Evolutionary conservation across 2,888 invertebrate species (phyloP).

Genomic region (Argyra leucocephala): DNA sequence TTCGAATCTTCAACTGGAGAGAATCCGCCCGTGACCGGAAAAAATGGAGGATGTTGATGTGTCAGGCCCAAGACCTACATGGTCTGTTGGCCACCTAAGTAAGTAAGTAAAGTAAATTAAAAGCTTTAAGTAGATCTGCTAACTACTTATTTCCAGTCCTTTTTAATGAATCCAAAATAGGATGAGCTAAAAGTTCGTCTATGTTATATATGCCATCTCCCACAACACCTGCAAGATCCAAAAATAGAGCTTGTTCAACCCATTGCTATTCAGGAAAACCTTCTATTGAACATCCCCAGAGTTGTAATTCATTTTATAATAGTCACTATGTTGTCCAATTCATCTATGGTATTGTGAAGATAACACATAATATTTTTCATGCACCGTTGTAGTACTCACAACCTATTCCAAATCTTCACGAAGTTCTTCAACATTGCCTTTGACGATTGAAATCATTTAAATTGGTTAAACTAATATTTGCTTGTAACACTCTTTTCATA

Average conservation of each 20-base stretch:
- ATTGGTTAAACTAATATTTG: slow-evolving; percentile 68
- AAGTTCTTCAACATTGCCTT: slow-evolving; percentile 82
- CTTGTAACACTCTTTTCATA: slow-evolving; percentile 66
- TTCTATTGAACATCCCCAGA: slow-evolving; percentile 63
- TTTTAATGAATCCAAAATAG: slow-evolving; percentile 76
- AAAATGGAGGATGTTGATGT: too few relatives aligned
- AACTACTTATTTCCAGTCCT: slow-evolving; percentile 80
- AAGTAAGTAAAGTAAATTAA: too few relatives aligned
- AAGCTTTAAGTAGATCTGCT: slow-evolving; percentile 72
- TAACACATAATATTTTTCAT: slow-evolving; percentile 86
- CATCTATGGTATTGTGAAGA: slow-evolving; percentile 83
- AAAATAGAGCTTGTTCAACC: slow-evolving; percentile 73
- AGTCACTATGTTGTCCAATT: slow-evolving; percentile 79
- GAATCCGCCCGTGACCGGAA: too few relatives aligned
- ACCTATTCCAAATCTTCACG: slow-evolving; percentile 76
- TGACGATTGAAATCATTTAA: slow-evolving; percentile 64
- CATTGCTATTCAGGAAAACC: slow-evolving; percentile 57
- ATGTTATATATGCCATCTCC: slow-evolving; percentile 95
- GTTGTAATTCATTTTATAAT: slow-evolving; percentile 87
- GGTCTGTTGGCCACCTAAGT: too few relatives aligned
- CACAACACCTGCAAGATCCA: slow-evolving; percentile 86
- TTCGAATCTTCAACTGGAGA: too few relatives aligned
- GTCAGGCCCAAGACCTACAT: too few relatives aligned
- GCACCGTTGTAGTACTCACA: slow-evolving; percentile 86
- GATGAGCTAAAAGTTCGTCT: slow-evolving; percentile 92